phyloP scores from a whole-genome alignment of 2,888 invertebrate genomes.

The Standfussiana lucernea region DNA sequence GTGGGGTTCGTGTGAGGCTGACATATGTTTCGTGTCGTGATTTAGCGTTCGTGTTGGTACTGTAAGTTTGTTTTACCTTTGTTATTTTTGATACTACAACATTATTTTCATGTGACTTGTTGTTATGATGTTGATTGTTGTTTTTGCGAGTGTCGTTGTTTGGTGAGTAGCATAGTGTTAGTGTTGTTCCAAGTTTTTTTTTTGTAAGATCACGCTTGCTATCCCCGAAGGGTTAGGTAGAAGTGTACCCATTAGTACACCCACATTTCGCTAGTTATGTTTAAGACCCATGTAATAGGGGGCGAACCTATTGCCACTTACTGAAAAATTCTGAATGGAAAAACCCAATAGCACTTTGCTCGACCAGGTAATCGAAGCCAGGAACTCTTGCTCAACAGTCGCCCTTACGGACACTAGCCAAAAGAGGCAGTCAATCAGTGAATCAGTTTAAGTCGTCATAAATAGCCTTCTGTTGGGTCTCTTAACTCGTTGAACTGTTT shows the following conservation, averaged over 20 bases:
- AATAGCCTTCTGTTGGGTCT: neutral
- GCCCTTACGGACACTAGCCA: too few relatives aligned
- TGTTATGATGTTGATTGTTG: constrained; percentile 26
- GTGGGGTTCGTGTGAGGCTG: constrained; percentile 57
- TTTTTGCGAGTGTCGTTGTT: neutral
- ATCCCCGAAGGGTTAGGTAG: too few relatives aligned
- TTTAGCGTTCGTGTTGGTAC: constrained; percentile 45
- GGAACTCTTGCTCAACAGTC: too few relatives aligned
- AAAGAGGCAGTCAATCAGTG: too few relatives aligned
- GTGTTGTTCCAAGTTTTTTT: neutral
- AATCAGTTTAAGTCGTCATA: too few relatives aligned
- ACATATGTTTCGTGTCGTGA: constrained; percentile 59
- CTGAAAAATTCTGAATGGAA: too few relatives aligned
- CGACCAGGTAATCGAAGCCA: too few relatives aligned
- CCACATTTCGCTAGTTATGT: too few relatives aligned
- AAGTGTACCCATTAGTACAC: too few relatives aligned
- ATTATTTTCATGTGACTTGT: constrained; percentile 45
- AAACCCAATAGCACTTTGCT: too few relatives aligned
- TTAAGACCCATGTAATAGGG: too few relatives aligned
- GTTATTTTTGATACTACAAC: constrained; percentile 52
- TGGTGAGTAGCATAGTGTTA: neutral
- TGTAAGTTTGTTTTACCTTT: constrained; percentile 50
- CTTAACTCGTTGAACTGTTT: neutral
- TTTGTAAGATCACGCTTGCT: neutral
- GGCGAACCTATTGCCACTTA: too few relatives aligned